Evolutionary conservation across 2,113 vertebrate species (phyloP), one percentile per base, ranked within the genome.

Genomic region (Salvator merianae): DNA sequence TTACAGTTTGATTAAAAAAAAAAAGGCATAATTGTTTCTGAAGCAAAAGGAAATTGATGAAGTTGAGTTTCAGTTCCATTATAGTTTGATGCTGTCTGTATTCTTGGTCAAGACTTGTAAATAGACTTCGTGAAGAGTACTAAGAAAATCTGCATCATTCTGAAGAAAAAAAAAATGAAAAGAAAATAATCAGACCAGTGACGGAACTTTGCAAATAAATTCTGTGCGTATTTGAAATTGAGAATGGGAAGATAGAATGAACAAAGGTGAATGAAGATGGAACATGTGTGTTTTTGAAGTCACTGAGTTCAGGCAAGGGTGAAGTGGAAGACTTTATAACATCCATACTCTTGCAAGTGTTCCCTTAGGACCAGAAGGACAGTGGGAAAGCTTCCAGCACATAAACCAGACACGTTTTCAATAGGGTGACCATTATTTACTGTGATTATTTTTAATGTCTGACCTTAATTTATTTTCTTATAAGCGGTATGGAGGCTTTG

Each of bases 111-210:
- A 90, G 92, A 96, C 97, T 95, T 98, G 97, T 87, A 99, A 91
- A 93, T 99, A 99, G 77, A 98, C 97, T 86, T 98, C 97, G 28
- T 99, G 98, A 91, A 99, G 97, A 43, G 97, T 96, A 84, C 95
- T 95, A 80, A 99, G 97, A 94, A 99, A 99, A 89, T 91, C 93
- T 53, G 97, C 93, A 91, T 99, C 98, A 32, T 98, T 99, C 98
- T 99, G 94, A 71, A 94, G 88, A 76, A 81, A 80, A 87, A 90
- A 87, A 90, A 1, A 81, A 18, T 69, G 79, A 1, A 81, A 20
- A 66, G 78, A 36, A 40, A 1, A 36, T 84, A 2, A 86, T 87
- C 85, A 43, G 84, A 87, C 65, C 16, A 79, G 79, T 18, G 82
- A 55, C 32, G 86, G 84, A 73, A 74, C 40, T 63, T 34, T 34